phyloP scores from a whole-genome alignment of 2,113 vertebrate genomes.

The Arenaria interpres region DNA sequence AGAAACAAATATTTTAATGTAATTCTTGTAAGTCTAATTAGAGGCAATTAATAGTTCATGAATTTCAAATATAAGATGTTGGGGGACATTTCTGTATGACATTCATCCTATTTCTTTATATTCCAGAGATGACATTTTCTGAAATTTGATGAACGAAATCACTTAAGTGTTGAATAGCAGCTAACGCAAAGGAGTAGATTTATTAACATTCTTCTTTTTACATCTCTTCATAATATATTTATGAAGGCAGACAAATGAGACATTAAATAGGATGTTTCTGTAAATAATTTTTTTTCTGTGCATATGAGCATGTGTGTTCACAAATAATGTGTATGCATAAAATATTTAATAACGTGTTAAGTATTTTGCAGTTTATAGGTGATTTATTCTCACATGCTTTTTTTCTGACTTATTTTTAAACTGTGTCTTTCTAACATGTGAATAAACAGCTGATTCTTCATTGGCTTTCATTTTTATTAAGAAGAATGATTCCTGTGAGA shows the following conservation, averaged over 20 bases:
- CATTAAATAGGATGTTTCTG: background rate
- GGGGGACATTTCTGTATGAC: background rate
- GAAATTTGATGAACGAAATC: background rate
- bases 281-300: slow-evolving; percentile 1
- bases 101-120: background rate
- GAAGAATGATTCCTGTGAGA: slow-evolving; percentile 53
- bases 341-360: background rate
- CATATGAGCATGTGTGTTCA: background rate
- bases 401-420: slow-evolving; percentile 19
- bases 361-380: background rate
- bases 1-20: background rate
- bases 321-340: background rate
- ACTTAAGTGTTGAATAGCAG: background rate
- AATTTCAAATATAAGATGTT: background rate
- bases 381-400: background rate
- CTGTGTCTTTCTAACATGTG: background rate
- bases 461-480: slow-evolving; percentile 62
- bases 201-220: background rate
- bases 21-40: background rate
- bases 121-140: background rate
- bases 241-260: background rate
- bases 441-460: slow-evolving; percentile 30
- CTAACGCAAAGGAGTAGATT: background rate
- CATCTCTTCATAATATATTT: background rate
- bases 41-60: background rate